Percentiles rank a stretch among this genome's conserved stretches.
Evolutionary conservation across 1,140 invertebrate genomes (phyloP).

Genomic region (Cyrtorhinus lividipennis): DNA sequence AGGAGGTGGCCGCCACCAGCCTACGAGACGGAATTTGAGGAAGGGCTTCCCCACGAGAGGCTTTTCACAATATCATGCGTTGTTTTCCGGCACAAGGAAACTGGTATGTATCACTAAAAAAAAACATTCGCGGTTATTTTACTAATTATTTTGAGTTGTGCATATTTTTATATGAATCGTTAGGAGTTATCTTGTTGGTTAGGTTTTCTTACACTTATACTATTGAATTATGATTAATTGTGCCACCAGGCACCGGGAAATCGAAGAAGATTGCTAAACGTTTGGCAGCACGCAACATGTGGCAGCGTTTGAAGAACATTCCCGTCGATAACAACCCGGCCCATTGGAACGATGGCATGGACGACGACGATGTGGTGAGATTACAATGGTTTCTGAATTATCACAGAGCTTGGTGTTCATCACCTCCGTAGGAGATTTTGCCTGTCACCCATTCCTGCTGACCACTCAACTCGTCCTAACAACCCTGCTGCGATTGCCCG

Average conservation of each 20-base stretch:
- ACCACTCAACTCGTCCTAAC: conserved; percentile 17
- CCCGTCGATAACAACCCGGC: conserved; percentile 43
- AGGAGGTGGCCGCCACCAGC: conserved; percentile 83
- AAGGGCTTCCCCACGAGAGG: conserved; percentile 82
- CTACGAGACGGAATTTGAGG: conserved; percentile 79
- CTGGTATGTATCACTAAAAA: conserved; percentile 42
- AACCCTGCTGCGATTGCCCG: not conserved
- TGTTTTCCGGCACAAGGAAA: conserved; percentile 64
- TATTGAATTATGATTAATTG: not conserved
- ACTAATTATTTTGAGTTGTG: not conserved
- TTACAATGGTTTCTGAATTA: not conserved
- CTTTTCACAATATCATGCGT: conserved; percentile 85
- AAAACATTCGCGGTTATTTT: conserved; percentile 25
- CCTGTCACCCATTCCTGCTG: not conserved
- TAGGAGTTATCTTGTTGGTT: not conserved
- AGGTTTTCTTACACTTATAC: not conserved
- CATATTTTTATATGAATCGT: not conserved
- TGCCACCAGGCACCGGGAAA: conserved; percentile 50
- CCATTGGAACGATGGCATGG: conserved; percentile 22
- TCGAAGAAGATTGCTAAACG: conserved; percentile 93
- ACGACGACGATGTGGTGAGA: conserved; percentile 31
- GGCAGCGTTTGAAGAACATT: conserved; percentile 60
- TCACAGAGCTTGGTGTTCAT: no score
- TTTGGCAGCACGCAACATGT: conserved; percentile 85
- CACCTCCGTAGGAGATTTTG: no score